These are phyloP conservation scores for Xestia sexstrigata DNA, from an alignment of 2,888 invertebrate species.

Conservation along the genomic window DNA sequence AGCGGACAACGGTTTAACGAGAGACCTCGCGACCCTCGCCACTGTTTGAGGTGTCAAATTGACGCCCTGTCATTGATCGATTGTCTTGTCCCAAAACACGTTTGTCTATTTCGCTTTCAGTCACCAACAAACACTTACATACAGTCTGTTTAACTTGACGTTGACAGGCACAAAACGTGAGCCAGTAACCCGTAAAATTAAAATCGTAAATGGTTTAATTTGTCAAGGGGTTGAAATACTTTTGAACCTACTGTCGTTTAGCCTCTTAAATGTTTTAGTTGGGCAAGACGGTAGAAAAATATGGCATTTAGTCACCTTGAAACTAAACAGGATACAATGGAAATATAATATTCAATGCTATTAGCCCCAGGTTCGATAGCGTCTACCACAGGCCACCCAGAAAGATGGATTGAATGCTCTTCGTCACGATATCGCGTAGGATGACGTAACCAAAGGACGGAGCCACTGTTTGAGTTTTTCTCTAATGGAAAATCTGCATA, in stretches of 20 bases:
- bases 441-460: conserved; percentile 62
- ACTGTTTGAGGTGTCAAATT: conserved; percentile 75
- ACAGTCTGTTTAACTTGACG: conserved; percentile 71
- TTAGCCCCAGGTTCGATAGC: conserved; percentile 6
- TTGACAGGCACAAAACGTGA: conserved; percentile 63
- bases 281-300: neutral
- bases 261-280: conserved; percentile 4
- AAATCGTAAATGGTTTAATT: conserved; percentile 64
- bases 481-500: conserved; percentile 89
- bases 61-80: conserved; percentile 81
- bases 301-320: neutral
- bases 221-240: conserved; percentile 20
- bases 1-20: conserved; percentile 62
- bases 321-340: neutral
- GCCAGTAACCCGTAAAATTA: conserved; percentile 79
- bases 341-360: neutral
- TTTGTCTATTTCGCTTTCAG: conserved; percentile 65
- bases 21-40: conserved; percentile 45
- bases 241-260: conserved; percentile 9
- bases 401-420: conserved; percentile 48
- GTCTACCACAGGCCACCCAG: conserved; percentile 9
- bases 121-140: conserved; percentile 66
- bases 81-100: conserved; percentile 70
- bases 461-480: conserved; percentile 79
- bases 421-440: conserved; percentile 60